Conservation (phyloP, 2,888 invertebrate genomes). For the Muscina levida region DNA sequence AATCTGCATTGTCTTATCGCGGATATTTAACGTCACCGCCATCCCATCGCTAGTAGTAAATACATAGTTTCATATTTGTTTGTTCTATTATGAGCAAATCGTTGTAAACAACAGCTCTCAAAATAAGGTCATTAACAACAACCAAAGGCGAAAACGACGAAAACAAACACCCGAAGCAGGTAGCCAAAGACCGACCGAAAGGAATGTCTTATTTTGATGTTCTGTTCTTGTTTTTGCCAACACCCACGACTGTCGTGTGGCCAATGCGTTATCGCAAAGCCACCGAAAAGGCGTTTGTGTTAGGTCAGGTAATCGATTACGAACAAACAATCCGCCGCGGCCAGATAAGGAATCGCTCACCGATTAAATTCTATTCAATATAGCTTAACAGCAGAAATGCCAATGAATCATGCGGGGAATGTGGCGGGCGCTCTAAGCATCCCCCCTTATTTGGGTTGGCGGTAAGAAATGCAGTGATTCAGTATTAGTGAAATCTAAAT, state of each 20-base stretch:
- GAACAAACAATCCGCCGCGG: slow-evolving; percentile 3
- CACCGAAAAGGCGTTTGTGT: slow-evolving; percentile 16
- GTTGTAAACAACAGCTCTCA: not conserved
- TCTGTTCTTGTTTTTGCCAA: slow-evolving; percentile 14
- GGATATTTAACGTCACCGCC: slow-evolving; percentile 36
- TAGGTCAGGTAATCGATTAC: slow-evolving; percentile 32
- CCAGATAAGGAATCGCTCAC: no score
- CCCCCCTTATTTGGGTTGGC: no score
- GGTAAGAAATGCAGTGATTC: no score
- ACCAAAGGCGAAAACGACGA: not conserved
- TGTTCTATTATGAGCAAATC: slow-evolving; percentile 24
- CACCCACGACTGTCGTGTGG: not conserved
- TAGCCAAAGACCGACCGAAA: not conserved
- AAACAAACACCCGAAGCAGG: slow-evolving; percentile 2
- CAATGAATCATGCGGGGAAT: no score
- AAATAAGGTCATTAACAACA: slow-evolving; percentile 37
- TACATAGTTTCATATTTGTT: slow-evolving; percentile 8
- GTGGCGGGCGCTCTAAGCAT: no score
- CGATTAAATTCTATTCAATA: no score
- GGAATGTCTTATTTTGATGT: not conserved
- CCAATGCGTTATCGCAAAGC: not conserved
- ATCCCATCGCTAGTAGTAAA: not conserved
- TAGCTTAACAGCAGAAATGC: no score
- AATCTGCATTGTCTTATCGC: slow-evolving; percentile 36
- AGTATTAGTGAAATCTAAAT: no score